Evolutionary conservation across 2,113 vertebrate species (phyloP), one percentile per base, ranked within the genome.

Genomic region (Pycnonotus jocosus): DNA sequence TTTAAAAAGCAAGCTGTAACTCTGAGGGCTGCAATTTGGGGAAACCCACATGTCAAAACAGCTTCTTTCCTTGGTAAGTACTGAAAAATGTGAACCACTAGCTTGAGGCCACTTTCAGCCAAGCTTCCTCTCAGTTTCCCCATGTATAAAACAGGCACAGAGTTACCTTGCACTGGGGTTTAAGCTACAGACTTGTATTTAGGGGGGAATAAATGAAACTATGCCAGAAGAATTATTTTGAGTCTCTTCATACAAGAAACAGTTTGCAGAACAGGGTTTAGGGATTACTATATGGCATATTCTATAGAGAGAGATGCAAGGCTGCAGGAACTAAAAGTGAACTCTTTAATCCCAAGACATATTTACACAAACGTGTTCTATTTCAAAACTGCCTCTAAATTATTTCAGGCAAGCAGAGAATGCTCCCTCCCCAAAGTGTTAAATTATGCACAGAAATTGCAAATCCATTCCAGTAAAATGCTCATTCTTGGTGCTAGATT

Each of bases 391-490:
- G 2, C 92, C 76, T 83, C 68, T 77, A 65, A 94, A 95, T 95
- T 95, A 95, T 88, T 95, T 94, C 87, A 86, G 70, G 78, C 47
- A 73, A 88, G 86, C 48, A 33, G 88, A 88, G 79, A 94, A 54
- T 1, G 0, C 47, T 92, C 85, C 70, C 79, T 95, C 87, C 90
- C 85, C 51, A n/a, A 94, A 95, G 93, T 90, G 94, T 96, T 95
- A 96, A 95, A 94, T 97, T 96, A 95, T 95, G 90, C 84, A 95
- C 81, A 85, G 81, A 91, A 88, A 92, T 64, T 73, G 88, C 33
- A 10, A 69, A 53, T 80, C 66, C 27, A 12, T 92, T 95, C 94
- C 91, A 95, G 91, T 93, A 95, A 97, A 95, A 82, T 42, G 79
- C 84, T 85, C 78, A 33, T 56, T 82, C 91, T 92, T 92, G 66